phyloP scores from a whole-genome alignment of 2,797 vertebrate species.

The Sylvilagus floridanus region DNA sequence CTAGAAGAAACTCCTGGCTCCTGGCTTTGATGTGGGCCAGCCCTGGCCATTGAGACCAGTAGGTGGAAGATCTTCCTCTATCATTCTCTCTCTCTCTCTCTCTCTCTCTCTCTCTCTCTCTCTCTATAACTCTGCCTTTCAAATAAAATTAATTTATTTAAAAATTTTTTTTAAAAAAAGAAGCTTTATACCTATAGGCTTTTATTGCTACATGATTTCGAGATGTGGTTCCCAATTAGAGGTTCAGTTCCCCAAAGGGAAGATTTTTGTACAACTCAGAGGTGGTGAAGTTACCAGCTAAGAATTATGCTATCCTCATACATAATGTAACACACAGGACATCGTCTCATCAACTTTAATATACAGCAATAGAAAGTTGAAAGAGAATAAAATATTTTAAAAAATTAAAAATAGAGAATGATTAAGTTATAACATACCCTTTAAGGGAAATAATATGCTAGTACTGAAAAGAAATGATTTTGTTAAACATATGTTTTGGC shows the following conservation, averaged over 20 bases:
- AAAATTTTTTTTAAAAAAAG: not conserved
- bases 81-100: no score
- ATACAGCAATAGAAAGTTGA: not conserved
- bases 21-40: no score
- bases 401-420: not conserved
- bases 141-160: no score
- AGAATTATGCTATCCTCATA: not conserved
- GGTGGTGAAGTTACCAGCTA: not conserved
- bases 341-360: not conserved
- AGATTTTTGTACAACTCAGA: not conserved
- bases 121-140: no score
- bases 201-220: constrained; percentile 18
- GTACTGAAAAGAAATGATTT: constrained; percentile 22
- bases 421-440: not conserved
- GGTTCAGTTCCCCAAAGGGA: not conserved
- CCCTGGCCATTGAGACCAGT: no score
- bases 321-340: not conserved
- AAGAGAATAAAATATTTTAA: not conserved
- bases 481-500: not conserved
- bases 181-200: not conserved
- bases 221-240: not conserved
- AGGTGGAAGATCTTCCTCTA: no score
- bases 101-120: no score
- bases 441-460: not conserved
- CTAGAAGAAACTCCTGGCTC: no score